Conservation (phyloP, 37 sponge, comb jelly and placozoan genomes). For the Corticium candelabrum region DNA sequence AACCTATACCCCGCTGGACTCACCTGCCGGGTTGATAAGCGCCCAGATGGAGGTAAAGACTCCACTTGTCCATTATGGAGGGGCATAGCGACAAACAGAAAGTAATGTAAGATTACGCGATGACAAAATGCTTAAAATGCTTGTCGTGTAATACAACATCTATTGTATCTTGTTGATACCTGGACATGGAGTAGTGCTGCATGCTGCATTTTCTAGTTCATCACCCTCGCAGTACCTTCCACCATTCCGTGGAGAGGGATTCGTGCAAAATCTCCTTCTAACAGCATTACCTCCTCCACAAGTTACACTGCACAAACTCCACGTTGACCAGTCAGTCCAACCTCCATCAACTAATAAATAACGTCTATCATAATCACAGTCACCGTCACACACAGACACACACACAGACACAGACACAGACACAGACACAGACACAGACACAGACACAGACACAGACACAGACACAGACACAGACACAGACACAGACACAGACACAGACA, state of each 20-base stretch:
- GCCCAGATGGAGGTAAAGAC: no score
- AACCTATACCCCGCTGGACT: no score
- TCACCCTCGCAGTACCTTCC: conserved; percentile 37
- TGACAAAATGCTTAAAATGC: no score
- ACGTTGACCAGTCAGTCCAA: background rate
- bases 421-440: conserved; percentile 17
- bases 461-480: background rate
- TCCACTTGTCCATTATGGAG: no score
- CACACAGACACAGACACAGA: background rate
- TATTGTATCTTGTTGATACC: no score
- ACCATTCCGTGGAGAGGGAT: conserved; percentile 56
- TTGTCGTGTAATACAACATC: no score
- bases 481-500: conserved; percentile 10
- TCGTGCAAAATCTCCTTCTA: background rate
- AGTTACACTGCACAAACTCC: background rate
- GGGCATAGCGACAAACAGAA: no score
- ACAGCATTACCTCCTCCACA: background rate
- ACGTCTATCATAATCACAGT: background rate
- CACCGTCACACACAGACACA: background rate
- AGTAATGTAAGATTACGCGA: no score
- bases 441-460: background rate
- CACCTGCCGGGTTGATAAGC: no score
- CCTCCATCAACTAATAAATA: background rate
- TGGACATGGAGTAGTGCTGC: no score
- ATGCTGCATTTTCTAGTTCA: conserved; percentile 57